These are phyloP conservation scores for Leucoraja ocellata DNA, from an alignment of 2,797 vertebrate species.

Conservation along the genomic window DNA sequence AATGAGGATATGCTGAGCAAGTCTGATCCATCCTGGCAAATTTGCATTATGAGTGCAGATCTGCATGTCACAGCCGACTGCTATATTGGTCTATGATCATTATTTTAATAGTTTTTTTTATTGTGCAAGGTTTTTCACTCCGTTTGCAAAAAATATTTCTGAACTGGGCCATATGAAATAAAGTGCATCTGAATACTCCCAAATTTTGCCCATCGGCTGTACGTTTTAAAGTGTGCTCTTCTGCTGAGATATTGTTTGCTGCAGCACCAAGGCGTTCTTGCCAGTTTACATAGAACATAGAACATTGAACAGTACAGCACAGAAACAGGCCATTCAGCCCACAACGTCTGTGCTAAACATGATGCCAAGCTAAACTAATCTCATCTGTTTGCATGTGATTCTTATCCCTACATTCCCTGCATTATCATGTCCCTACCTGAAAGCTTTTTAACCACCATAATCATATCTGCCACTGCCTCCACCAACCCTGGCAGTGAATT, in stretches of 20 bases:
- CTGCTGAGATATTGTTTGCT: not conserved
- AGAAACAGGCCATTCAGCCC: too few species aligned
- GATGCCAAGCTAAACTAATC: too few species aligned
- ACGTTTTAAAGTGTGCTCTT: not conserved
- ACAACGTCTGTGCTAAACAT: too few species aligned
- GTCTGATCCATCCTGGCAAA: conserved; percentile 54
- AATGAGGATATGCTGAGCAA: conserved; percentile 56
- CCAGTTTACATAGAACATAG: too few species aligned
- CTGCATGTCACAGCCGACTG: conserved; percentile 49
- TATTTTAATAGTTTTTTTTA: conserved; percentile 58
- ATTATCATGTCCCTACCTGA: too few species aligned
- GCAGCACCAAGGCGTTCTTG: too few species aligned
- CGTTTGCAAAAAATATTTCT: not conserved
- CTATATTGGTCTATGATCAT: conserved; percentile 52
- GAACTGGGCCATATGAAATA: not conserved
- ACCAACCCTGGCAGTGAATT: too few species aligned
- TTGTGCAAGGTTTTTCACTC: not conserved
- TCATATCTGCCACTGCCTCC: too few species aligned
- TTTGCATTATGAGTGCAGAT: conserved; percentile 53
- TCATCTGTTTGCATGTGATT: too few species aligned
- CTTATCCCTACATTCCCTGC: too few species aligned
- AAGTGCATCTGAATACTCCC: not conserved
- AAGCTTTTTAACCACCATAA: too few species aligned
- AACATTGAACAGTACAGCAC: too few species aligned
- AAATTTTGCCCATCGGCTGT: conserved; percentile 42